A percentile compares a stretch with the other conserved stretches of the same genome.
These are phyloP conservation scores for Melikaiella ostensackeni DNA, from an alignment of 2,888 invertebrate genomes.

Conservation along the genomic window DNA sequence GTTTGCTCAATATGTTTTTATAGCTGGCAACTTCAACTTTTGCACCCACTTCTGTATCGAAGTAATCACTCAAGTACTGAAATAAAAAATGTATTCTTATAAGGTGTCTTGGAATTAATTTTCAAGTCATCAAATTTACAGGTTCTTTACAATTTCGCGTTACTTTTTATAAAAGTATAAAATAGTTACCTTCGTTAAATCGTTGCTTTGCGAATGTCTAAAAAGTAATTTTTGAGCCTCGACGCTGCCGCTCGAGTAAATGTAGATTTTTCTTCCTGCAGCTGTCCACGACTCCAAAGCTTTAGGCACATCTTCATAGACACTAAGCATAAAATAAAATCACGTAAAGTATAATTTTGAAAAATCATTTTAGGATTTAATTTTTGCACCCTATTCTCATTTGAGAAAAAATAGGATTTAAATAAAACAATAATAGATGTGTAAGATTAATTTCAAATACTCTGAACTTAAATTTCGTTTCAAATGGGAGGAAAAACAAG, in stretches of 20 bases:
- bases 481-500: no score
- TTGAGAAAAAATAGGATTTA: background rate
- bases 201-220: constrained; percentile 86
- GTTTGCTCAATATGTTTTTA: constrained; percentile 84
- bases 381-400: background rate
- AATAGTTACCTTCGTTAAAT: constrained; percentile 81
- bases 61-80: constrained; percentile 86
- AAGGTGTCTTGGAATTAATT: background rate
- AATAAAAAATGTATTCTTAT: constrained; percentile 44
- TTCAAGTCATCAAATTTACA: background rate
- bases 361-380: background rate
- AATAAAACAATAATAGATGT: no score
- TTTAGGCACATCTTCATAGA: constrained; percentile 90
- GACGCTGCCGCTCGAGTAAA: constrained; percentile 95
- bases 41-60: constrained; percentile 90
- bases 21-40: constrained; percentile 91
- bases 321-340: constrained; percentile 79
- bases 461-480: no score
- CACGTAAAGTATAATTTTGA: background rate
- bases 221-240: constrained; percentile 94
- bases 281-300: constrained; percentile 86
- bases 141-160: background rate
- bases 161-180: background rate
- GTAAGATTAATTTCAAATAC: no score
- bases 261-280: constrained; percentile 84